These are phyloP conservation scores for Gymnosoma rotundatum DNA, from an alignment of 2,888 invertebrate genomes.

Conservation along the genomic window DNA sequence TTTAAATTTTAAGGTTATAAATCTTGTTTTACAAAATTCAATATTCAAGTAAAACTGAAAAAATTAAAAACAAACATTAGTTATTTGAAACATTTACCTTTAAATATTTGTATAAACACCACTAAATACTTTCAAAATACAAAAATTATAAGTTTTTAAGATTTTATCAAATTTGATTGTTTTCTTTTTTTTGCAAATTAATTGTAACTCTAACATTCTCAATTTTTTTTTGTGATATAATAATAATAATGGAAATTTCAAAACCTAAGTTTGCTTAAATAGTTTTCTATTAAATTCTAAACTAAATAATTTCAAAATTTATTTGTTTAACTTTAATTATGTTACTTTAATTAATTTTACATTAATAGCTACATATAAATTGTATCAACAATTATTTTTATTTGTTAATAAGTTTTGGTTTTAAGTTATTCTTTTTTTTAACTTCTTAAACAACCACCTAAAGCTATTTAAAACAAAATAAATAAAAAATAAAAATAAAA, in stretches of 20 bases:
- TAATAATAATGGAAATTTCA: constrained; percentile 18
- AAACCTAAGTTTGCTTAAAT: constrained; percentile 14
- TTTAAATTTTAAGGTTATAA: too few relatives aligned
- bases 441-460: constrained; percentile 55
- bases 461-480: constrained; percentile 45
- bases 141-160: too few relatives aligned
- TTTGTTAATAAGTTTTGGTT: constrained; percentile 18
- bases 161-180: background rate
- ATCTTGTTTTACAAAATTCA: too few relatives aligned
- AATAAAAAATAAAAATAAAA: constrained; percentile 29
- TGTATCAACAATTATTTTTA: constrained; percentile 29
- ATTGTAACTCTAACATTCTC: background rate
- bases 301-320: constrained; percentile 29
- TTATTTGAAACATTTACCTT: too few relatives aligned
- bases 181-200: background rate
- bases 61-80: background rate
- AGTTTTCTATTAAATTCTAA: constrained; percentile 34
- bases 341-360: constrained; percentile 43
- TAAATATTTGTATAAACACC: too few relatives aligned
- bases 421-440: constrained; percentile 14
- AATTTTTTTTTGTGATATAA: background rate
- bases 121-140: too few relatives aligned
- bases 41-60: too few relatives aligned
- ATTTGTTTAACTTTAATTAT: background rate
- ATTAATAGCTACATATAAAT: constrained; percentile 49